Conservation (phyloP, 30 jellyfish, hydroid and myxozoan species). For the Hydra vulgaris region DNA sequence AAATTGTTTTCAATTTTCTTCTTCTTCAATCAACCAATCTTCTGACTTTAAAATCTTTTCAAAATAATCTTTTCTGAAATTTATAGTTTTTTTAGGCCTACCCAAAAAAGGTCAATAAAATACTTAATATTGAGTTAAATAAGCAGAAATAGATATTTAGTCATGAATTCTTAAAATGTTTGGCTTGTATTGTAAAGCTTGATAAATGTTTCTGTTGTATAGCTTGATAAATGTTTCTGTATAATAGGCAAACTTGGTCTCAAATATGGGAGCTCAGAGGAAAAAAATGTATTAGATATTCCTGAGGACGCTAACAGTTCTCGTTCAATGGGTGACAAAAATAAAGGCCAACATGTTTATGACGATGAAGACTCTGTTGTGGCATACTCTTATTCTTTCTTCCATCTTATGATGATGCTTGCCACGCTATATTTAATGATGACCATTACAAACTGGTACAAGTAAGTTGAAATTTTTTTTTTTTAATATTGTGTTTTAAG, state of each 20-base stretch:
- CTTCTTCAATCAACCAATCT: too few species aligned
- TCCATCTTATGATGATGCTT: slow-evolving; percentile 68
- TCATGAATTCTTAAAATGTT: too few species aligned
- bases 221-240: too few species aligned
- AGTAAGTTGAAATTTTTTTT: slow-evolving; percentile 39
- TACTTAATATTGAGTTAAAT: too few species aligned
- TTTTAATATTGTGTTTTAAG: neutral
- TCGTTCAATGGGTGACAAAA: neutral
- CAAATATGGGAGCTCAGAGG: slow-evolving; percentile 10
- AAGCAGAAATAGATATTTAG: too few species aligned
- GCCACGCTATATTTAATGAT: slow-evolving; percentile 86
- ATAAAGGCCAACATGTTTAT: slow-evolving; percentile 63
- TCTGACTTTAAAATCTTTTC: too few species aligned
- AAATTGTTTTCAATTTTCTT: too few species aligned
- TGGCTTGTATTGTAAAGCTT: too few species aligned
- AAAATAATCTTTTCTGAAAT: too few species aligned
- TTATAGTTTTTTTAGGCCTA: too few species aligned
- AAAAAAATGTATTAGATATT: slow-evolving; percentile 1
- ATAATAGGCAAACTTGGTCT: slow-evolving; percentile 31
- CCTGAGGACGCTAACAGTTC: slow-evolving; percentile 17
- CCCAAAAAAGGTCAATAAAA: too few species aligned
- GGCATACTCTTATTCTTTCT: slow-evolving; percentile 67
- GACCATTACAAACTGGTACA: slow-evolving; percentile 96
- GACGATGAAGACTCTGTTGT: slow-evolving; percentile 75
- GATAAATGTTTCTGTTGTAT: too few species aligned